Evolutionary conservation across 2,888 invertebrate genomes (phyloP), one percentile per base, ranked within the genome.

Genomic region (Pocota personata): DNA sequence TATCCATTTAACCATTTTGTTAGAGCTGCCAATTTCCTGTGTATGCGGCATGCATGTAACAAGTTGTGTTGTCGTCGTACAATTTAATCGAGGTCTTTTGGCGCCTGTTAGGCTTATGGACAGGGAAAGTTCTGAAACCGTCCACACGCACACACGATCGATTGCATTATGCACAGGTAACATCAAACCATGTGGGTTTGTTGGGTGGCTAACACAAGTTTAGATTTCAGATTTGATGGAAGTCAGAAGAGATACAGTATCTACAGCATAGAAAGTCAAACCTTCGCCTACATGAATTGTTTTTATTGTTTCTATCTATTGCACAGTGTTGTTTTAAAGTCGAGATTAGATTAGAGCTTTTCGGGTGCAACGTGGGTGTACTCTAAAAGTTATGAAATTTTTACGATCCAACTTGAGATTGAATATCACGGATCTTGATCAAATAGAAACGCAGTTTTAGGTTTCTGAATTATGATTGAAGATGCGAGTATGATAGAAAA

Each of bases 11-110:
- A 60, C 60, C 66, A 73, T 76, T 80, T 80, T 76, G 58, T 76
- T 71, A 43, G 40, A 12, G 14, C 80, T 76, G 71, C 69, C 80
- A 86, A 80, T 86, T 80, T 86, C 84, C 84, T 86, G 84, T 71
- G 71, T 86, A 86, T 86, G 84, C 66, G 48, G 55, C 71, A 21
- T 40, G 72, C 79, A 79, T 66, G 27, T 30, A 66, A 40, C 76
- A 43, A 80, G 43, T 58, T 66, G 48, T 72, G 40, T 40, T 14
- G 37, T 60, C 64, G 57, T 71, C 80, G n/a, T n/a, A n/a, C n/a
- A 66, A 76, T 80, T 86, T 43, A 79, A 80, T 55, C 48, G 66
- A 80, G 71, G 66, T 71, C 77, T 86, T n/a, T 48, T 52, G 84
- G 84, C 84, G 84, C 84, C 84, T 66, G 19, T 16, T 58, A 35